Evolutionary conservation across 2,113 vertebrate genomes (phyloP).

Genomic region (Eidolon helvum): DNA sequence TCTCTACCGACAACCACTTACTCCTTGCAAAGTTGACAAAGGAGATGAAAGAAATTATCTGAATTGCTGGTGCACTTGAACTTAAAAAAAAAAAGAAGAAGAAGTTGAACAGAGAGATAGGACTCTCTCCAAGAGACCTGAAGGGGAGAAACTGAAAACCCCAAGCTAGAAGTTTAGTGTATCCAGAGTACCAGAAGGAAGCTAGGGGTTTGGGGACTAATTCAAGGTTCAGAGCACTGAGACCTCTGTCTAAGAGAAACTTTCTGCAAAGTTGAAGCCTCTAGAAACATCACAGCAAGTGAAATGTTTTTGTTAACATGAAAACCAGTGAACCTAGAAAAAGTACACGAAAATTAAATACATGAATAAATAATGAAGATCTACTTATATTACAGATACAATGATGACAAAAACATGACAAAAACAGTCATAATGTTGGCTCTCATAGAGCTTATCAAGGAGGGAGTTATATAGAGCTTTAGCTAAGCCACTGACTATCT

Average conservation of each 20-base stretch:
- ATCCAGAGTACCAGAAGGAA: not conserved
- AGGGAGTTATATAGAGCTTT: not conserved
- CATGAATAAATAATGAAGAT: not conserved
- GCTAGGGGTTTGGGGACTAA: not conserved
- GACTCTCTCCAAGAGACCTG: not conserved
- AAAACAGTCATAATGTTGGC: not conserved
- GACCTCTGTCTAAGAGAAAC: not conserved
- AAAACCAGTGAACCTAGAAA: not conserved
- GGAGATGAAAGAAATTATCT: not conserved
- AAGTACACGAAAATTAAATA: not conserved
- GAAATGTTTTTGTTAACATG: not conserved
- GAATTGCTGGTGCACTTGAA: not conserved
- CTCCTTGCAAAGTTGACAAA: not conserved
- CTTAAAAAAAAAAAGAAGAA: not conserved
- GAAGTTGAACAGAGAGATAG: not conserved
- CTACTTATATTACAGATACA: not conserved
- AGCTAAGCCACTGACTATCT: not conserved
- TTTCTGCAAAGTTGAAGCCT: not conserved
- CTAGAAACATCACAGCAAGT: not conserved
- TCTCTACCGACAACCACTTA: constrained; percentile 1
- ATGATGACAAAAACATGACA: not conserved
- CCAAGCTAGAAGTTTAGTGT: not conserved
- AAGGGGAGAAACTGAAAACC: not conserved
- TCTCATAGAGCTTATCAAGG: not conserved
- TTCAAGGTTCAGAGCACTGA: not conserved